Conservation (phyloP, 2,797 vertebrate species). For the Rhodeus uyekii region DNA sequence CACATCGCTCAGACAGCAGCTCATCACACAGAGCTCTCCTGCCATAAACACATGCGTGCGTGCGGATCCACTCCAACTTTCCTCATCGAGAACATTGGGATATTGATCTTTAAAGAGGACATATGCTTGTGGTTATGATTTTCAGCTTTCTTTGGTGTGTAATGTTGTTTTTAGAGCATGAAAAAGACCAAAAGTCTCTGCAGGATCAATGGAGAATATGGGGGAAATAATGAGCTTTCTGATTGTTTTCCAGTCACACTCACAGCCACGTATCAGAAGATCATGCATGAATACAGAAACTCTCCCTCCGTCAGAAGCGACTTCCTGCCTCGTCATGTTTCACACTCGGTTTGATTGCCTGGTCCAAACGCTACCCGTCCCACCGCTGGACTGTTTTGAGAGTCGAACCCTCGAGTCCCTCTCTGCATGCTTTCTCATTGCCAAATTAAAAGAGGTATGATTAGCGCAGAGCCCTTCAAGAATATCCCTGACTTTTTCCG, state of each 20-base stretch:
- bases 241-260: slow-evolving; percentile 32
- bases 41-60: background rate
- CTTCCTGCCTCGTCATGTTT: background rate
- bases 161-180: background rate
- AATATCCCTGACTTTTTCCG: slow-evolving; percentile 16
- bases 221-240: background rate
- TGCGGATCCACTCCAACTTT: slow-evolving; percentile 1
- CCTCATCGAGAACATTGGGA: slow-evolving; percentile 3
- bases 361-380: too few species aligned
- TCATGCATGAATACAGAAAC: background rate
- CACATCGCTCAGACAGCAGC: slow-evolving; percentile 28
- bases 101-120: slow-evolving; percentile 11
- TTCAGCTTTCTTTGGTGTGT: background rate
- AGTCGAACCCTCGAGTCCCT: too few species aligned
- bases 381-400: too few species aligned
- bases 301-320: background rate
- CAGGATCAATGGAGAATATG: too few species aligned
- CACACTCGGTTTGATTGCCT: too few species aligned
- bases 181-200: too few species aligned
- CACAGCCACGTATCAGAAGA: background rate
- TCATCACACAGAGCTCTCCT: slow-evolving; percentile 16
- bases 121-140: background rate
- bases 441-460: slow-evolving; percentile 25
- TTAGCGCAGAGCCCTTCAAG: slow-evolving; percentile 37
- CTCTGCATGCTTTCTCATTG: background rate